Evolutionary conservation across 2,797 vertebrate genomes (phyloP), one percentile per base, ranked within the genome.

Genomic region (Cuculus canorus): DNA sequence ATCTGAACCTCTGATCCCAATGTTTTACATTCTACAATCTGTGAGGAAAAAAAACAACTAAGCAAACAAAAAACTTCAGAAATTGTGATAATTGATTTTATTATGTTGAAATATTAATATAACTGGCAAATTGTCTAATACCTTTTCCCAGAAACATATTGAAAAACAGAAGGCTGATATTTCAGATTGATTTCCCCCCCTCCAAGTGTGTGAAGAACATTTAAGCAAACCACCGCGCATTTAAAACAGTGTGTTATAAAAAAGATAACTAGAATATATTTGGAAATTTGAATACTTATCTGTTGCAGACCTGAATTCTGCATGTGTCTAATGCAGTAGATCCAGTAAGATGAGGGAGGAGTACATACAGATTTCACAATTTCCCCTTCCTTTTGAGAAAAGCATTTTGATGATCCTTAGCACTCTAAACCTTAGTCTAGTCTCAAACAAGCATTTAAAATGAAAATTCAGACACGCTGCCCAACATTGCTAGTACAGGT

Each of bases 231-330:
- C 33, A 91, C 50, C 6, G 2, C 21, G 54, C 10, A 25, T 68
- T 85, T 53, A 86, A 75, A 84, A 73, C 17, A 32, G 73, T 63
- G n/a, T 53, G 33, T 48, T 73, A 54, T 41, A 43, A 76, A 75
- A 75, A 83, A 59, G 10, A 5, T 32, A 94, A 48, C 18, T 70
- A 65, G 86, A 88, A 82, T 69, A 35, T 77, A 90, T 85, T 72
- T 71, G 56, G 70, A 50, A 53, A 77, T 53, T 76, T 66, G 86
- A 78, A 86, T 59, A 60, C 23, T 73, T 82, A 66, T 4, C 56
- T 88, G 21, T 59, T 93, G 94, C 80, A 86, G 52, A 86, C n/a
- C n/a, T 66, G 84, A 47, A 84, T 79, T 86, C 24, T 33, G 43
- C 11, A 25, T 28, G 35, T 61, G 52, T 73, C 57, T 88, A 78